Percentiles rank a stretch among this genome's conserved stretches.
phyloP scores from a whole-genome alignment of 2,113 vertebrate species.

The Tyto alba region DNA sequence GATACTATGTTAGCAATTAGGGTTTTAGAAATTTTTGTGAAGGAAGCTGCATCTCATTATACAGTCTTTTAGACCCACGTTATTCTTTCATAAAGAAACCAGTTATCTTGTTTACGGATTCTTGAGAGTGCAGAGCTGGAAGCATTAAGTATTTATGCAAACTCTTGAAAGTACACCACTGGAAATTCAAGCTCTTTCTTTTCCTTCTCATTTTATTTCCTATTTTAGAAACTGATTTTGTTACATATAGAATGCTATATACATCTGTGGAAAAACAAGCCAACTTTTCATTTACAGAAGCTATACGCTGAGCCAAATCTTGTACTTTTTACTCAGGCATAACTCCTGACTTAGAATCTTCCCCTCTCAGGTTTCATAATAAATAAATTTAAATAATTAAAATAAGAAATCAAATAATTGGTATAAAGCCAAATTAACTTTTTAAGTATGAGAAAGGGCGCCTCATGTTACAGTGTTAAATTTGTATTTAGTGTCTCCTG shows the following conservation, averaged over 20 bases:
- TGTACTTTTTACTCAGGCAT: background rate
- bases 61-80: background rate
- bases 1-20: slow-evolving; percentile 10
- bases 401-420: background rate
- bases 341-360: background rate
- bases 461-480: background rate
- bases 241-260: background rate
- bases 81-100: slow-evolving; percentile 47
- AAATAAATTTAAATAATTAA: background rate
- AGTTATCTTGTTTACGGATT: slow-evolving; percentile 60
- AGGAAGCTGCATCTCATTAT: slow-evolving; percentile 27
- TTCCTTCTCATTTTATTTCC: background rate
- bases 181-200: slow-evolving; percentile 8
- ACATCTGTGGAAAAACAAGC: background rate
- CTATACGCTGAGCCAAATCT: background rate
- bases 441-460: background rate
- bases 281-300: background rate
- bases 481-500: background rate
- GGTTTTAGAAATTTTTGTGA: slow-evolving; percentile 8
- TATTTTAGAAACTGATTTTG: background rate
- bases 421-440: background rate
- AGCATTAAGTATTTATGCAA: slow-evolving; percentile 56
- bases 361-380: background rate
- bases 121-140: slow-evolving; percentile 23
- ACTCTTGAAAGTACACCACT: background rate